Base-by-base conservation (phyloP, 53 echinoderm and acorn worm genomes). In the Pentamera pediparva region DNA sequence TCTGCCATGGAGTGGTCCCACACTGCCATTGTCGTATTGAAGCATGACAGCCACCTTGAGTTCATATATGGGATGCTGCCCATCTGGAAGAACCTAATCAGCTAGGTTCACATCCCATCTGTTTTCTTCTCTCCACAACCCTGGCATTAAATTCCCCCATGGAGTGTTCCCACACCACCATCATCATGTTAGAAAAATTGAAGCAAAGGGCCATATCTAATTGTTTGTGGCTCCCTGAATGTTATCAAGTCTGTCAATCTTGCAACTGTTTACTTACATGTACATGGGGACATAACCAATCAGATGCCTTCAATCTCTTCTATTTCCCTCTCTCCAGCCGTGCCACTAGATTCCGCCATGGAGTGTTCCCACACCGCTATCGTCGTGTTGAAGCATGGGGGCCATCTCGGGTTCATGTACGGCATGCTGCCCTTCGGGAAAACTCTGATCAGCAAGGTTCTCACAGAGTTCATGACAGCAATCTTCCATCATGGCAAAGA, bases 361-460 rank as follows among this genome's bases (percentile, higher is more conserved):
- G 24, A 84, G 56, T 81, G 85, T n/a, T 53, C 65, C 5, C 79
- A 95, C 51, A 83, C 91, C 10, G 85, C 79, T n/a, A 61, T 95
- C 36, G 88, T 79, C 3, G 85, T 95, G 45, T 84, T 90, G 29
- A 69, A 80, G 9, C 76, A 80, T 29, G 95, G 95, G 34, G 95
- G 95, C 82, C 95, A 90, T 90, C 76, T 91, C 85, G 95, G 95
- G 67, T 95, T 95, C 60, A 81, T 81, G 38, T 74, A 91, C 61
- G 90, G 89, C 0, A 56, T 87, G 4, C 27, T 90, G 24, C 95
- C 95, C 0, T 31, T 64, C 2, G 84, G 84, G 2, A 90, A 90
- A 58, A 79, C 88, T 9, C 83, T 82, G 65, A 80, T 85, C 77
- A 74, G 75, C 52, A 67, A 79, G 20, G 37, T 95, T 19, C 84